These are phyloP conservation scores for Mirounga angustirostris DNA, from an alignment of 2,113 vertebrate species.

Conservation along the genomic window DNA sequence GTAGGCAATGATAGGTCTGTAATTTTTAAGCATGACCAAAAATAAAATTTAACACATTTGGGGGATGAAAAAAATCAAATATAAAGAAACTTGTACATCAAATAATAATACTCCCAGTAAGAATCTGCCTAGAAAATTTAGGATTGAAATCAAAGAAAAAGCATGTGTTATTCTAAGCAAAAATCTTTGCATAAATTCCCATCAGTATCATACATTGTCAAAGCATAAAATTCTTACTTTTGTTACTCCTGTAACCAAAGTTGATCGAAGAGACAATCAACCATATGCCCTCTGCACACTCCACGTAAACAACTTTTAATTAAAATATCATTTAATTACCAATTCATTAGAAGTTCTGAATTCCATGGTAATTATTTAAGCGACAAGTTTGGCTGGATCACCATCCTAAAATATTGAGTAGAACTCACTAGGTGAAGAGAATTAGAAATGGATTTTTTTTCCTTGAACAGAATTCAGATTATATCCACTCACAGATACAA, in stretches of 20 bases:
- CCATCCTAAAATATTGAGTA: conserved; percentile 6
- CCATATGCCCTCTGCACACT: neutral
- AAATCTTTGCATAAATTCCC: neutral
- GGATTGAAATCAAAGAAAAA: neutral
- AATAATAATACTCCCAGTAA: conserved; percentile 50
- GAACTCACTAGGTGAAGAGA: conserved; percentile 38
- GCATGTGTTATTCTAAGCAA: neutral
- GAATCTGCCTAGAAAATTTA: neutral
- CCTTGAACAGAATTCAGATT: conserved; percentile 2
- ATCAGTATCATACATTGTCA: neutral
- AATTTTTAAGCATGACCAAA: conserved; percentile 38
- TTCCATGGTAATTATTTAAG: conserved; percentile 6
- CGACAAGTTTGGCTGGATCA: conserved; percentile 10
- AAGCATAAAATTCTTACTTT: neutral
- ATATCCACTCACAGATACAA: neutral
- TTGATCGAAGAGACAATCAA: neutral
- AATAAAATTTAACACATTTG: neutral
- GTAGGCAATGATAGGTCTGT: neutral
- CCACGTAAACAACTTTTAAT: conserved; percentile 34
- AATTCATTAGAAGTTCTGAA: conserved; percentile 18
- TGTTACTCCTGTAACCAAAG: neutral
- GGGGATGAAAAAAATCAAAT: conserved; percentile 43
- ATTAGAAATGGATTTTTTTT: conserved; percentile 45
- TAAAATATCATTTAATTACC: conserved; percentile 52
- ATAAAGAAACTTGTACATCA: neutral